A percentile compares a stretch with the other conserved stretches of the same genome.
Evolutionary conservation across 1,140 invertebrate species (phyloP).

Genomic region (Piezodorus guildinii): DNA sequence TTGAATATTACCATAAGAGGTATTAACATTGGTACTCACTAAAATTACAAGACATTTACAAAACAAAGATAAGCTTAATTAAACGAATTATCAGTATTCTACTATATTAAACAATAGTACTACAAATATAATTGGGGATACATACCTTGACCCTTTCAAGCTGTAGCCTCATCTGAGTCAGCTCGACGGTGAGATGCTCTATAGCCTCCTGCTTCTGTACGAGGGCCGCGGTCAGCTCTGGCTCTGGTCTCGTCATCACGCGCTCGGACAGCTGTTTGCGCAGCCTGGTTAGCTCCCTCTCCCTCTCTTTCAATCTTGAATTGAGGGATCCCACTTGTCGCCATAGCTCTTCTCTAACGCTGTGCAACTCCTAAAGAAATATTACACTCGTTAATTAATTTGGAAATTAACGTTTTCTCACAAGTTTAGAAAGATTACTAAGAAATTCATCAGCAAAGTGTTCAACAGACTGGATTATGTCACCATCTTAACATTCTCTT

Average conservation of each 20-base stretch:
- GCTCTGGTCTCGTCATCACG: slow-evolving; percentile 36
- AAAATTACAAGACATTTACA: too few species aligned
- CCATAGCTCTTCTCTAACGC: slow-evolving; percentile 45
- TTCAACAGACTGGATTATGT: too few species aligned
- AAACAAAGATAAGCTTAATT: too few species aligned
- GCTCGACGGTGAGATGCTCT: slow-evolving; percentile 63
- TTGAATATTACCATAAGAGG: too few species aligned
- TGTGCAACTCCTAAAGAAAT: slow-evolving; percentile 44
- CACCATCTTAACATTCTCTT: too few species aligned
- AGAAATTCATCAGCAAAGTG: too few species aligned
- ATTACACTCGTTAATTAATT: slow-evolving; percentile 2
- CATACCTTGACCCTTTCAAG: slow-evolving; percentile 63
- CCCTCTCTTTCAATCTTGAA: slow-evolving; percentile 43
- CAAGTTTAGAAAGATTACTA: too few species aligned
- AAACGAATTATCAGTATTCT: too few species aligned
- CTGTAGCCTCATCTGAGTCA: slow-evolving; percentile 64
- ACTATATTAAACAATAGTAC: too few species aligned
- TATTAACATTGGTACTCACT: too few species aligned
- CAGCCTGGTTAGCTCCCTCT: slow-evolving; percentile 48
- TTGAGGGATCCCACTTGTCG: slow-evolving; percentile 41
- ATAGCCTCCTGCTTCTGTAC: slow-evolving; percentile 68
- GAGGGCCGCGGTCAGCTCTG: slow-evolving; percentile 38
- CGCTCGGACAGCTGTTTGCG: slow-evolving; percentile 42
- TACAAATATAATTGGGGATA: too few species aligned
- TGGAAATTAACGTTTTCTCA: too few species aligned